Percentiles rank a stretch among this genome's conserved stretches.
phyloP scores from a whole-genome alignment of 2,797 vertebrate genomes.

The Coendou prehensilis region DNA sequence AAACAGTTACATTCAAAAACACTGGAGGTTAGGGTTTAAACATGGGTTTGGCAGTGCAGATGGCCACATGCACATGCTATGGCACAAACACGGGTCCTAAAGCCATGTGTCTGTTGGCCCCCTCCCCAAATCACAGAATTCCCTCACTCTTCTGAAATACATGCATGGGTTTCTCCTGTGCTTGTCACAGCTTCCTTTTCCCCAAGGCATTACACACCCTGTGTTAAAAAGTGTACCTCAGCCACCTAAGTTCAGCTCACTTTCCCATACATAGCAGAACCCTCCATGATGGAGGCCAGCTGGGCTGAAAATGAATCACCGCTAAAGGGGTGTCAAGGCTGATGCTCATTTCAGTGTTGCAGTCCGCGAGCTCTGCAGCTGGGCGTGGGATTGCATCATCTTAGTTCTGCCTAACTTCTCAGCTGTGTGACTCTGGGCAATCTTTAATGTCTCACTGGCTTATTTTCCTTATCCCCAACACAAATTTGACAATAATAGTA shows the following conservation, averaged over 20 bases:
- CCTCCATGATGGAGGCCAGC: no score
- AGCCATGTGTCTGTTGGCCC: neutral
- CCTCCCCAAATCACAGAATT: neutral
- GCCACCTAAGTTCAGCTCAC: neutral
- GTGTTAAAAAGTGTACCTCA: neutral
- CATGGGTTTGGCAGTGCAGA: neutral
- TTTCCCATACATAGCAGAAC: neutral
- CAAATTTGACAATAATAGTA: neutral
- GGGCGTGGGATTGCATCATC: neutral
- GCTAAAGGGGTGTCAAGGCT: rapidly evolving
- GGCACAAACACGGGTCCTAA: neutral
- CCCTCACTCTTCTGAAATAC: neutral
- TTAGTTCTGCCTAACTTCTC: neutral
- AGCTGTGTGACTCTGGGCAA: neutral
- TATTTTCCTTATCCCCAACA: neutral
- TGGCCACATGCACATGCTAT: neutral
- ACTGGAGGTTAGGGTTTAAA: neutral
- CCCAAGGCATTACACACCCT: neutral
- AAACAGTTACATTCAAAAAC: neutral
- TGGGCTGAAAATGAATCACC: neutral
- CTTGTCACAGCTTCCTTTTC: neutral
- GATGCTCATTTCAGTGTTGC: neutral
- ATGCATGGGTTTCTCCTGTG: neutral
- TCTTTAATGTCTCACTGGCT: neutral
- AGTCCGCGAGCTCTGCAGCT: neutral